These are phyloP conservation scores for Trichonephila clavata DNA, from an alignment of 1,140 invertebrate genomes.

Conservation along the genomic window DNA sequence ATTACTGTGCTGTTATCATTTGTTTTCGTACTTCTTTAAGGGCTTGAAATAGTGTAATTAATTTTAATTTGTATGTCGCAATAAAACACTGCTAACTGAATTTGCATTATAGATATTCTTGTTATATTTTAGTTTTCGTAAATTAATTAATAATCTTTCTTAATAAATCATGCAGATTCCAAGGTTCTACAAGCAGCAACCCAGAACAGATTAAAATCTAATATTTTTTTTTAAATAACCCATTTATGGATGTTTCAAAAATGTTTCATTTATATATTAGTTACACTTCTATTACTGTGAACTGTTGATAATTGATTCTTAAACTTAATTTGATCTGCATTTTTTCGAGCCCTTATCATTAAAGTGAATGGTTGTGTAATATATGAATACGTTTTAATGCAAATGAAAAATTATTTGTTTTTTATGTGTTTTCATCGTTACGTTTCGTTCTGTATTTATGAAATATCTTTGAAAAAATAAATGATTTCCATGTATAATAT, in stretches of 20 bases:
- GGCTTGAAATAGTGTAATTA: conserved; percentile 66
- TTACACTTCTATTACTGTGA: too few relatives aligned
- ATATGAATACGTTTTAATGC: not conserved
- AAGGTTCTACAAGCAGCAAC: conserved; percentile 61
- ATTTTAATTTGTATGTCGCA: not conserved
- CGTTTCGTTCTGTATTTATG: too few relatives aligned
- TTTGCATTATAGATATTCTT: not conserved
- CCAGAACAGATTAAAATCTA: not conserved
- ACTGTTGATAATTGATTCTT: too few relatives aligned
- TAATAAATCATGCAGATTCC: not conserved
- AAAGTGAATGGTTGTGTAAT: not conserved
- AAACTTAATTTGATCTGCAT: not conserved
- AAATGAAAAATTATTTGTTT: not conserved
- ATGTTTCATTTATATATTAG: too few relatives aligned
- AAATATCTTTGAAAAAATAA: too few relatives aligned
- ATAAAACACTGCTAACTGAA: too few relatives aligned
- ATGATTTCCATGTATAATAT: too few relatives aligned
- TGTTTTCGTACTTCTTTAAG: conserved; percentile 40
- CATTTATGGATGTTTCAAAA: too few relatives aligned
- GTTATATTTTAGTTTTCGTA: not conserved
- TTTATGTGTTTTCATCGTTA: too few relatives aligned
- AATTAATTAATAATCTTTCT: not conserved
- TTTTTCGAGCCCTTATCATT: conserved; percentile 11
- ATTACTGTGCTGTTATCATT: conserved; percentile 40
- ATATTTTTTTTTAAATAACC: too few relatives aligned